A percentile compares a stretch with the other conserved stretches of the same genome.
Evolutionary conservation across 2,113 vertebrate species (phyloP).

Genomic region (Mionectes macconnelli): DNA sequence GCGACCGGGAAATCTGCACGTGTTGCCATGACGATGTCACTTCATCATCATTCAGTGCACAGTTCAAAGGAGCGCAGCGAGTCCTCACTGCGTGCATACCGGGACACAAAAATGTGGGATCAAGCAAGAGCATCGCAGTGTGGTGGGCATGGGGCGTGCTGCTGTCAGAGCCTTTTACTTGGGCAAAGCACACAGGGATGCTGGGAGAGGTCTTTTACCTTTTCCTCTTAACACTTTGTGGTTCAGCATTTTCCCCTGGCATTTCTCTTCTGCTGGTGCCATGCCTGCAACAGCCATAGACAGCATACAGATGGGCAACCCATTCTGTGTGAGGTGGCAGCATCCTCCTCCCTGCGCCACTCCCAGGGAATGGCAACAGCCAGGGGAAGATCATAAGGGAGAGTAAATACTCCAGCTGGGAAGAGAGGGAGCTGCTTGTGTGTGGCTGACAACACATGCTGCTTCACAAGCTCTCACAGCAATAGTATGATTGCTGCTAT

Average conservation of each 20-base stretch:
- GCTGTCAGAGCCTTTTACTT: neutral
- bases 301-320: neutral
- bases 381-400: neutral
- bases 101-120: neutral
- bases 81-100: neutral
- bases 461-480: neutral
- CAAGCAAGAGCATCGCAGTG: neutral
- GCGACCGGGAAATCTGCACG: constrained; percentile 78
- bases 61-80: neutral
- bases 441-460: neutral
- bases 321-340: neutral
- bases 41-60: constrained; percentile 77
- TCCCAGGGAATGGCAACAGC: neutral
- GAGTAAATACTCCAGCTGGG: neutral
- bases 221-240: neutral
- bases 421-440: neutral
- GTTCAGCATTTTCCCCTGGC: neutral
- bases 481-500: neutral
- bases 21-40: constrained; percentile 86
- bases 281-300: neutral
- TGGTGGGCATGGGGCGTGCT: neutral
- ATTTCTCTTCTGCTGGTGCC: neutral
- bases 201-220: neutral
- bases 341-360: neutral
- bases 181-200: neutral